phyloP scores from a whole-genome alignment of 2,797 vertebrate species.

The Eospalax fontanierii region DNA sequence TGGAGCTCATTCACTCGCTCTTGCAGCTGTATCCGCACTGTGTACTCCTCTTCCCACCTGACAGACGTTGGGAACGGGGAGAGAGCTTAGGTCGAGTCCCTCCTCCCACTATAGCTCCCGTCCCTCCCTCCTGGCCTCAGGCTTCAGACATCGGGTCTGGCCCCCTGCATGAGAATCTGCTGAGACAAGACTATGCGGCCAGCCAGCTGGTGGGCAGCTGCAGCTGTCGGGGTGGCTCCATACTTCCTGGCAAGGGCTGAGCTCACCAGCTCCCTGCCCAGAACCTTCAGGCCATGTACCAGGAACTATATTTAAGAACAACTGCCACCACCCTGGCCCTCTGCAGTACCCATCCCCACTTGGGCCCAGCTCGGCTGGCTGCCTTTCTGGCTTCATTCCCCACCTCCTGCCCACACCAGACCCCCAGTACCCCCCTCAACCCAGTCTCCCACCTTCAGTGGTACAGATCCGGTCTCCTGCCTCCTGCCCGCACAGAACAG shows the following conservation, averaged over 20 bases:
- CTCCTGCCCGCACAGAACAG: constrained; percentile 82
- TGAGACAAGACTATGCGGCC: constrained; percentile 38
- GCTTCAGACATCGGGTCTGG: background rate
- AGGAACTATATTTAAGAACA: constrained; percentile 48
- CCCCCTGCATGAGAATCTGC: background rate
- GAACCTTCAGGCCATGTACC: background rate
- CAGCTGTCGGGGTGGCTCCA: constrained; percentile 27
- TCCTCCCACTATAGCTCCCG: background rate
- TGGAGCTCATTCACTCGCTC: constrained; percentile 96
- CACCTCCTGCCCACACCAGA: constrained; percentile 65
- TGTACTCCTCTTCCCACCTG: constrained; percentile 99
- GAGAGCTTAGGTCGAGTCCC: background rate
- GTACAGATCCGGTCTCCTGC: constrained; percentile 81
- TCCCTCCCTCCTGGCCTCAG: background rate
- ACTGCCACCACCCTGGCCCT: background rate
- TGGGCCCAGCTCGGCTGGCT: background rate
- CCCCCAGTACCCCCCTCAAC: constrained; percentile 48
- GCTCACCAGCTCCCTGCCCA: background rate
- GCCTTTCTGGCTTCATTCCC: background rate
- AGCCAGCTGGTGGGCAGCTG: constrained; percentile 24
- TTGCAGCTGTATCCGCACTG: constrained; percentile 95
- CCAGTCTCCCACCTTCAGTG: constrained; percentile 78
- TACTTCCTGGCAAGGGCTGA: background rate
- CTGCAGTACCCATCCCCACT: background rate
- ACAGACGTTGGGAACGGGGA: constrained; percentile 37